Conservation (phyloP, 2,797 vertebrate genomes). For the Triplophysa yarkandensis region DNA sequence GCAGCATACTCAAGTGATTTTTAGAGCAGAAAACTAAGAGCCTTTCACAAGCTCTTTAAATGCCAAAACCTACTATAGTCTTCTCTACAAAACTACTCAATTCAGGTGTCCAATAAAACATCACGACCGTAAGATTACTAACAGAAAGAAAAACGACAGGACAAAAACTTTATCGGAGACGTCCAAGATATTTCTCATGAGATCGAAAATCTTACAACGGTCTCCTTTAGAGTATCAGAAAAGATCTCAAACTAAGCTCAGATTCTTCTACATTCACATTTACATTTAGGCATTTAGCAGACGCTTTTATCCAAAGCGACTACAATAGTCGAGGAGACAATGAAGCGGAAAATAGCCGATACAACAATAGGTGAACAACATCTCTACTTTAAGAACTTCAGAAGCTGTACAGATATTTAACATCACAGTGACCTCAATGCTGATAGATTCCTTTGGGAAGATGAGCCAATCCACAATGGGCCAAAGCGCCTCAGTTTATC, state of each 20-base stretch:
- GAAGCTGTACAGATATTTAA: not conserved
- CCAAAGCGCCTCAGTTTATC: not conserved
- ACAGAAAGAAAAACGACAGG: no score
- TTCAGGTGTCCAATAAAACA: conserved; percentile 18
- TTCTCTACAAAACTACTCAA: not conserved
- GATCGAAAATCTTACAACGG: no score
- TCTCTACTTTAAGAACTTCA: not conserved
- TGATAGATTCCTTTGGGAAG: not conserved
- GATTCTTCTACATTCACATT: no score
- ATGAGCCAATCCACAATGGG: not conserved
- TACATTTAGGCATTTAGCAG: no score
- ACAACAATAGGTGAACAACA: no score
- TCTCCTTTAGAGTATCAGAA: no score
- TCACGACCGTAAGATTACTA: not conserved
- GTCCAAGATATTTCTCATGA: no score
- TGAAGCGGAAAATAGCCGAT: no score
- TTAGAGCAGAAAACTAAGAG: conserved; percentile 25
- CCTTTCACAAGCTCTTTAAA: conserved; percentile 16
- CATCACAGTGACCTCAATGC: not conserved
- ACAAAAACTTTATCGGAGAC: no score
- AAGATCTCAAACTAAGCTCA: no score
- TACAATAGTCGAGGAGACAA: no score
- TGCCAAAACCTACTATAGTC: not conserved
- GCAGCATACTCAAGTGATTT: conserved; percentile 1
- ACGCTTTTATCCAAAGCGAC: no score